Percentiles rank a stretch among this genome's conserved stretches.
Conservation (phyloP, 2,888 invertebrate species). For the Panopea generosa region DNA sequence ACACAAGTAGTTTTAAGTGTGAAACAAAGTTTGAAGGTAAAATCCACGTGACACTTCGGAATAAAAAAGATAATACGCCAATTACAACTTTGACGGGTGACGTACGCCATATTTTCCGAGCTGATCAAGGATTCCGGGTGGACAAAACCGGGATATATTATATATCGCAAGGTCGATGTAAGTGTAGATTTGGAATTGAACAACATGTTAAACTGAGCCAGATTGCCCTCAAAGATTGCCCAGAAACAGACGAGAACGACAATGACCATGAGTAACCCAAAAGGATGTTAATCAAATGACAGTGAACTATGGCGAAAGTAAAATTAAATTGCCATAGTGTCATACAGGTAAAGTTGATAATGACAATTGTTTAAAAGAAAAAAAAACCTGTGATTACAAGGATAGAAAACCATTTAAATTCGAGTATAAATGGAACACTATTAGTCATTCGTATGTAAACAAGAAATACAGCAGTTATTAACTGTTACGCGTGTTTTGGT, state of each 20-base stretch:
- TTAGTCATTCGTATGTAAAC: no score
- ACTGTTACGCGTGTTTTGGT: no score
- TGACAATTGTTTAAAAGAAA: no score
- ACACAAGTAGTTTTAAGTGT: conserved; percentile 82
- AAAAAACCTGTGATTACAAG: no score
- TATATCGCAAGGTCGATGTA: conserved; percentile 83
- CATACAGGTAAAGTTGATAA: no score
- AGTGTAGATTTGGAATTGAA: conserved; percentile 85
- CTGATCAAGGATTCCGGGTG: conserved; percentile 74
- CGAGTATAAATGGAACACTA: no score
- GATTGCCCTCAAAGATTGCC: conserved; percentile 41
- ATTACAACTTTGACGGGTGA: conserved; percentile 82
- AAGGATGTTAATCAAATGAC: no score
- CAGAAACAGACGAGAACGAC: conserved; percentile 39
- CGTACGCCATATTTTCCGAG: conserved; percentile 81
- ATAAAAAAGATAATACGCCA: conserved; percentile 82
- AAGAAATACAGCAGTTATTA: no score
- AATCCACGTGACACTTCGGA: conserved; percentile 81
- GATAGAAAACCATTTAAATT: no score
- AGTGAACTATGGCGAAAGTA: no score
- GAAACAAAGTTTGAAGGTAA: conserved; percentile 83
- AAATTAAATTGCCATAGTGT: no score
- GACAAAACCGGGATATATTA: conserved; percentile 74
- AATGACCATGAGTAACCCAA: conserved; percentile 8
- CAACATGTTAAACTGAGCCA: conserved; percentile 84